phyloP scores from a whole-genome alignment of 2,113 vertebrate species.

The Pseudopipra pipra region DNA sequence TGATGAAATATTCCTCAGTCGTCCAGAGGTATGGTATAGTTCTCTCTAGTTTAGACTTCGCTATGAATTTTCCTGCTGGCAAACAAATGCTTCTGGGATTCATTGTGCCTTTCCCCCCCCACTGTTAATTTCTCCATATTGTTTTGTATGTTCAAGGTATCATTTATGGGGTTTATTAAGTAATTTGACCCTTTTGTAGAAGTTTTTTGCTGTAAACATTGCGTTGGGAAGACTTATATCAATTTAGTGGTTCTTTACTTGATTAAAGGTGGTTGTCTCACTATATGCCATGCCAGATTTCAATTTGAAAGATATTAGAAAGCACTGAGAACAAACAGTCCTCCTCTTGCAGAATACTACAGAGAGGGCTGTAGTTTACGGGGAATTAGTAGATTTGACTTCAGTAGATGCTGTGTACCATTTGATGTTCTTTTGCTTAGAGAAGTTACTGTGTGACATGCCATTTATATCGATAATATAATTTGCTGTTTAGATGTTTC shows the following conservation, averaged over 20 bases:
- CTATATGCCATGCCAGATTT: neutral
- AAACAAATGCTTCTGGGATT: constrained; percentile 2
- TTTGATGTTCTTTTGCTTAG: neutral
- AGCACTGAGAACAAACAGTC: neutral
- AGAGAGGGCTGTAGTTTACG: neutral
- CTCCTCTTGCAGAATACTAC: neutral
- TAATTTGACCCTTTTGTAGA: neutral
- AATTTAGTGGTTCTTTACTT: neutral
- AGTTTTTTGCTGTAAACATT: neutral
- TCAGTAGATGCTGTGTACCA: neutral
- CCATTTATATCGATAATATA: neutral
- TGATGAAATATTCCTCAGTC: constrained; percentile 79
- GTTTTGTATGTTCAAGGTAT: neutral
- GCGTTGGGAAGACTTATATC: neutral
- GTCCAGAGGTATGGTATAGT: constrained; percentile 76
- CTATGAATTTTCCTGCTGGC: constrained; percentile 52
- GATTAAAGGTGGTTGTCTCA: neutral
- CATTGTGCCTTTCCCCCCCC: neutral
- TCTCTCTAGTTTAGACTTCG: constrained; percentile 71
- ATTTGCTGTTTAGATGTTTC: neutral
- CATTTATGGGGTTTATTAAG: neutral
- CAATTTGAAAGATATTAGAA: neutral
- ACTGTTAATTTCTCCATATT: neutral
- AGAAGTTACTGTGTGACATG: neutral
- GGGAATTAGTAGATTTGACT: neutral